Evolutionary conservation across 2,113 vertebrate species (phyloP), one percentile per base, ranked within the genome.

Genomic region (Puffinus mauretanicus): DNA sequence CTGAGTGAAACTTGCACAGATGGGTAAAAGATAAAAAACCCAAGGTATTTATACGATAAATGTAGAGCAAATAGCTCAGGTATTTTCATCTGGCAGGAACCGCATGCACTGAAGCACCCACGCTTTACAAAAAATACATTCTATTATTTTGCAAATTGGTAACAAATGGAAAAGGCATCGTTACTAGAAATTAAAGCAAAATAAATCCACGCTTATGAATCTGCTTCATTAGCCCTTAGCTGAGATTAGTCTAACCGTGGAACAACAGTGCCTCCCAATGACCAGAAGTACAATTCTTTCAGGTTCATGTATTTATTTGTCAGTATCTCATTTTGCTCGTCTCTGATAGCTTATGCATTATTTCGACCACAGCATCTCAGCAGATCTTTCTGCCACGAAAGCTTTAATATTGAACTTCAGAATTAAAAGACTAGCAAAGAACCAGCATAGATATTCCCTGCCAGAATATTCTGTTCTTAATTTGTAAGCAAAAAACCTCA

Each of bases 221-320:
- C 21, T 52, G 51, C 36, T 73, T 51, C 58, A 26, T 14, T 42
- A 62, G 57, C n/a, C 66, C 17, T 40, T 32, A 15, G 1, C 10
- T 1, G 32, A 67, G 64, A 16, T 1, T 24, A n/a, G 55, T 36
- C 12, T 40, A n/a, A 24, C 36, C 1, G 7, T 34, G 67, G 77
- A 84, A 80, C 95, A 90, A 92, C 54, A 94, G 86, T 86, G 96
- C 88, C 97, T 70, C 92, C 95, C 79, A 36, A 17, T 40, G 97
- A 57, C 62, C 69, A 32, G 3, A 54, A 47, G 30, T 6, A 2
- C 9, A 60, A 42, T n/a, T 58, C 42, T 40, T 38, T 29, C 49
- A 38, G 42, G 34, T 22, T 87, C 51, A 1, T 3, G 2, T 8
- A 22, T 29, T 52, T 88, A 4, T 38, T 57, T 58, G 32, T 34